Evolutionary conservation across 2,888 invertebrate species (phyloP), one percentile per base, ranked within the genome.

Genomic region (Lomographa bimaculata): DNA sequence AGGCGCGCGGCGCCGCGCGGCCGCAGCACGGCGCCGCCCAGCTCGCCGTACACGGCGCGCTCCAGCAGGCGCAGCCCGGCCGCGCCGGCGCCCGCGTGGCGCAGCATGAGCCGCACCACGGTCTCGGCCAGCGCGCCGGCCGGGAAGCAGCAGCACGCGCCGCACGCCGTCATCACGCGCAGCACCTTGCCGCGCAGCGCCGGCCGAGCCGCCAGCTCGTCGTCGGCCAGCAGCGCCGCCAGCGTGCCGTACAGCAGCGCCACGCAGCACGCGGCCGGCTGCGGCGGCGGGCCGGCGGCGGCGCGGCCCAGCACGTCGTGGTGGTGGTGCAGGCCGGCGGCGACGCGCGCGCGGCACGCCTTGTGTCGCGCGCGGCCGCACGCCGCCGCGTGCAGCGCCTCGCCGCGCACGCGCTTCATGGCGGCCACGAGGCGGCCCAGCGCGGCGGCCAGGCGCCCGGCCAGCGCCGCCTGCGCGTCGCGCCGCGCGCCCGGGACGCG

Each of bases 61-160:
- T 93, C 93, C 6, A 93, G 59, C 0, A 93, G 72, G 7, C 84
- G 82, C 3, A 92, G 81, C 5, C 90, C 87, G 0, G 82, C 53
- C 2, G 78, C 52, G 10, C 90, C 82, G 3, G 74, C 74, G 10
- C 69, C 63, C 50, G 61, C 67, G 44, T 82, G 83, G 1, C 83
- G 77, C 36, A 85, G 54, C 63, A 92, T 75, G 18, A 92, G 70
- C 7, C 89, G 69, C 0, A 91, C 86, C 5, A 90, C 68, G 50
- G 81, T 85, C 34, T 87, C 79, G 65, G 91, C 75, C 0, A 92
- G 65, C 2, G 76, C 64, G 5, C 82, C 87, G 0, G 91, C 86
- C 0, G 92, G 90, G 57, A 92, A 91, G 60, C 93, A 93, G 60
- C 93, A 93, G 59, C 93, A 93, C 0, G 90, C 91, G 0, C 93